Base-by-base conservation (phyloP, 2,888 invertebrate genomes). In the Limnephilus auricula region DNA sequence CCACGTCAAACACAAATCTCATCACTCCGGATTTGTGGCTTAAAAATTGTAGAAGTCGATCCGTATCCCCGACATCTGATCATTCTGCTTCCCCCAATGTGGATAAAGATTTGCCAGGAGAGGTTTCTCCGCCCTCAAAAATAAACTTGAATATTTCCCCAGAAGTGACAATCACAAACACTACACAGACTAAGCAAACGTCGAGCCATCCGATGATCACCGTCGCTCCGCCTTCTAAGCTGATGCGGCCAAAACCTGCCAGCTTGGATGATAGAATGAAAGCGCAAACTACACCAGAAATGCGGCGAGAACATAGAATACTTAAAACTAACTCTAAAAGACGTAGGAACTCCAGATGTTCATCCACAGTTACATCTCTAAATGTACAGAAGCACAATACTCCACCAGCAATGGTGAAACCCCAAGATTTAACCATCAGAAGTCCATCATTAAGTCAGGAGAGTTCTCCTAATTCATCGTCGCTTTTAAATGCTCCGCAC, bases 11-110 rank as follows among this genome's bases (percentile, higher is more conserved):
- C 31, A 94, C 96, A 40, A 96, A 95, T 93, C 95, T 98, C 85
- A 99, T 99, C 93, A 99, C 99, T 0, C 99, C 99, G 0, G 99
- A 99, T 92, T 95, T 99, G 4, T 99, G 99, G 99, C 95, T 99
- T 93, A 97, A 97, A 93, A 98, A 98, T 94, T 98, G 98, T 94
- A 96, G 96, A 84, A 97, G 97, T 94, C 95, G 97, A 86, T 97
- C 97, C 0, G 96, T 96, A 0, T 96, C 97, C 9, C 97, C 97
- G 2, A 94, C 95, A 2, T 96, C 96, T 0, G 96, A 97, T 65
- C 94, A 95, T 32, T 96, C 97, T 0, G 95, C 95, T 25, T 96
- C 97, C 0, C 96, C 97, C 0, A 95, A 95, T n/a, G 95, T 96
- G 31, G 95, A 94, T 31, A 93, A 94, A 90, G 78, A 93, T 78